Percentiles rank a stretch among this genome's conserved stretches.
These are phyloP conservation scores for Elymnias hypermnestra DNA, from an alignment of 1,140 invertebrate species.

Conservation along the genomic window DNA sequence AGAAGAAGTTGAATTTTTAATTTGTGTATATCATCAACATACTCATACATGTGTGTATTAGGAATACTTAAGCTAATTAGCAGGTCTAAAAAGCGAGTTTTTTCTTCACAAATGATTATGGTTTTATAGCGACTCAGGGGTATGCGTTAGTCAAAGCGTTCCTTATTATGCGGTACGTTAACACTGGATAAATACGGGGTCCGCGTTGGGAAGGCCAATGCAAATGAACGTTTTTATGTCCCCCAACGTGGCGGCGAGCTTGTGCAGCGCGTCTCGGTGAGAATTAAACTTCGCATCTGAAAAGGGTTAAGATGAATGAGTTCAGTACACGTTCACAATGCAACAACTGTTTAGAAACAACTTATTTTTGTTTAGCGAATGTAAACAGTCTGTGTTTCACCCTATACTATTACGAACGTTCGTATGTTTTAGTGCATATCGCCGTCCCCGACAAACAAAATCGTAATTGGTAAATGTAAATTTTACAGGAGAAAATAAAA, in stretches of 20 bases:
- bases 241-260: constrained; percentile 29
- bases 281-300: constrained; percentile 62
- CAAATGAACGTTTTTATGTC: constrained; percentile 62
- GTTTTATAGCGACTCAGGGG: constrained; percentile 45
- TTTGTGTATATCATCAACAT: no score
- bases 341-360: constrained; percentile 65
- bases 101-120: constrained; percentile 43
- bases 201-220: constrained; percentile 45
- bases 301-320: constrained; percentile 71
- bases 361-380: constrained; percentile 55
- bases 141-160: constrained; percentile 44
- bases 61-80: constrained; percentile 43
- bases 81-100: constrained; percentile 14
- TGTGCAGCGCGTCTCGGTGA: constrained; percentile 44
- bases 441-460: no score
- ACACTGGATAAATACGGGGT: constrained; percentile 58
- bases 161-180: constrained; percentile 57
- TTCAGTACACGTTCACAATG: constrained; percentile 56
- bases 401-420: constrained; percentile 27
- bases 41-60: no score
- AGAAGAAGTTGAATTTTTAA: no score
- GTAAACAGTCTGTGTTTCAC: constrained; percentile 53
- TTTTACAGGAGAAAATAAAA: no score
- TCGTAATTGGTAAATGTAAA: no score
- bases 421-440: no score